Conservation (phyloP, 1,140 invertebrate species). For the Eupeodes corollae region DNA sequence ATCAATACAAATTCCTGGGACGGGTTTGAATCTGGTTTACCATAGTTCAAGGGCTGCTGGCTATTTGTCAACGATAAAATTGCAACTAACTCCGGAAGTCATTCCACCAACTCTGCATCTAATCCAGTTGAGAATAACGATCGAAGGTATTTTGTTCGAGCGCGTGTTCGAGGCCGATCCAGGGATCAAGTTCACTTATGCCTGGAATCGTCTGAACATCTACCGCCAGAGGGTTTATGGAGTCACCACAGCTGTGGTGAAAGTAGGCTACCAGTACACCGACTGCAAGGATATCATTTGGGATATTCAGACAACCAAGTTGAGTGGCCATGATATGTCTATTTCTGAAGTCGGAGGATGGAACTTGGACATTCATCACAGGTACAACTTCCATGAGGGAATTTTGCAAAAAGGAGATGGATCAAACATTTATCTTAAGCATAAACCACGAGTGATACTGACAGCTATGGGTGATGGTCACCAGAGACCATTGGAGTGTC, state of each 20-base stretch:
- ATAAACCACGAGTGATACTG: slow-evolving; percentile 79
- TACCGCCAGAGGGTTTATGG: slow-evolving; percentile 90
- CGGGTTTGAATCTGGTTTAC: slow-evolving; percentile 86
- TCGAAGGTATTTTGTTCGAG: slow-evolving; percentile 88
- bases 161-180: slow-evolving; percentile 91
- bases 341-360: slow-evolving; percentile 93
- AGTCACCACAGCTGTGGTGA: slow-evolving; percentile 80
- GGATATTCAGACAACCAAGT: slow-evolving; percentile 88
- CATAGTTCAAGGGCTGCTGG: slow-evolving; percentile 85
- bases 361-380: slow-evolving; percentile 94
- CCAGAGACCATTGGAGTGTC: slow-evolving; percentile 70
- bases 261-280: slow-evolving; percentile 90
- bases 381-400: slow-evolving; percentile 95
- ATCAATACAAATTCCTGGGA: slow-evolving; percentile 83
- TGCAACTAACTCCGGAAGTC: slow-evolving; percentile 78
- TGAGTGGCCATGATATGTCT: slow-evolving; percentile 91
- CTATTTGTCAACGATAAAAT: slow-evolving; percentile 87
- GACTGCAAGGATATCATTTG: slow-evolving; percentile 89
- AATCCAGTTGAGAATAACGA: slow-evolving; percentile 82
- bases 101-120: slow-evolving; percentile 70
- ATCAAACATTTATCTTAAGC: slow-evolving; percentile 88
- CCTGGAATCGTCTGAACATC: slow-evolving; percentile 94
- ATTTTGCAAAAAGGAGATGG: slow-evolving; percentile 96
- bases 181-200: slow-evolving; percentile 89
- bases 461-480: slow-evolving; percentile 90